A percentile compares a stretch with the other conserved stretches of the same genome.
Evolutionary conservation across 2,888 invertebrate species (phyloP).

Genomic region (Phytoseiulus persimilis): DNA sequence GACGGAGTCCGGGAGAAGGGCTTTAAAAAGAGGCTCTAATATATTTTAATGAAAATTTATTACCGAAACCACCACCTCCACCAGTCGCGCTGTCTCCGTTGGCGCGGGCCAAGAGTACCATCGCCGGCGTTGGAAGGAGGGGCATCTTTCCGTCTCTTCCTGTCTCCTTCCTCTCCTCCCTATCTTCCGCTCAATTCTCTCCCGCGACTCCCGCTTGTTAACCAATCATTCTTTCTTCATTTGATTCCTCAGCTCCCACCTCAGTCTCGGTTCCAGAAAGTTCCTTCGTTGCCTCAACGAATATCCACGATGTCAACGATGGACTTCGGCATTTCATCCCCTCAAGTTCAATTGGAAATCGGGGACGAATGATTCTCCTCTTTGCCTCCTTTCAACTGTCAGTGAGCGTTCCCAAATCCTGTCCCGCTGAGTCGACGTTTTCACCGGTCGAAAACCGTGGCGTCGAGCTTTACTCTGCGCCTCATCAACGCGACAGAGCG

Average conservation of each 20-base stretch:
- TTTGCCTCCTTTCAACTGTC: no score
- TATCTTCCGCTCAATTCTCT: neutral
- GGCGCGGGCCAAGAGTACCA: neutral
- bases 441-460: no score
- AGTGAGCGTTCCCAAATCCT: no score
- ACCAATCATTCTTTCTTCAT: neutral
- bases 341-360: no score
- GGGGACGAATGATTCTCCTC: no score
- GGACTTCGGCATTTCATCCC: no score
- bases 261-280: neutral
- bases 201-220: neutral
- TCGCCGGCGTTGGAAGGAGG: neutral
- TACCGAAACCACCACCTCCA: constrained; percentile 24
- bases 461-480: no score
- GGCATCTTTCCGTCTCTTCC: neutral
- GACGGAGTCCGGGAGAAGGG: neutral
- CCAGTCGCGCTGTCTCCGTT: neutral
- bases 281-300: neutral
- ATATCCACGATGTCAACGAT: neutral
- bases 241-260: neutral
- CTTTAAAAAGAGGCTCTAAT: constrained; percentile 33
- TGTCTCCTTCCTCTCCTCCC: neutral
- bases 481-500: no score
- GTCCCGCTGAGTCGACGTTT: no score
- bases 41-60: constrained; percentile 38